Base-by-base conservation (phyloP, 2,888 invertebrate genomes). In the Phaedon cochleariae region DNA sequence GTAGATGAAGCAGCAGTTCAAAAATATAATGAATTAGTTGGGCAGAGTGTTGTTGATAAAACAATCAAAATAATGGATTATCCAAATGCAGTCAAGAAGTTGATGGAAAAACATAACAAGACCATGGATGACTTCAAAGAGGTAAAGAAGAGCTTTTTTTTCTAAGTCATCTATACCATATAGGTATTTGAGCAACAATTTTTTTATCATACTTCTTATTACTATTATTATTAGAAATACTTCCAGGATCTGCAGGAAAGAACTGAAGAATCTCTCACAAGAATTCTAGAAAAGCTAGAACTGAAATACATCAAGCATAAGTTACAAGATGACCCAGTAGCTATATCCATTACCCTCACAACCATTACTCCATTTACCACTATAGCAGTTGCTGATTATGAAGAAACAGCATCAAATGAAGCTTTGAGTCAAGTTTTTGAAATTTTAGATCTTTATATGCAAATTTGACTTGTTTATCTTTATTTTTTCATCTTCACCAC, bases 281-380 rank as follows among this genome's bases (percentile, higher is more conserved):
- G 73, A 26, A 73, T 81, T 31, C 51, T 77, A 9, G 57, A 73
- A 9, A 65, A 70, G 64, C 68, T 81, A 34, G 77, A 76, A 52
- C 49, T 80, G 29, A 57, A 69, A 22, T 73, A 73, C 67, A 59
- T 68, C 29, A 62, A 77, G 5, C 62, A 69, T n/a, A 20, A 52
- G 5, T 18, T 78, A 26, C 77, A 79, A 67, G 68, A 73, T 12
- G 41, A 65, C 18, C 77, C 77, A 0, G 51, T 60, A 4, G 70
- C 78, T 20, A 64, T 74, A 17, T 45, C 67, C 17, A 53, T 80
- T 45, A 55, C 60, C 15, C 59, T 80, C 53, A 77, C 74, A 60
- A 68, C 74, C 10, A 80, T 80, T 48, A 76, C 76, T 1, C 79
- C 80, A 5, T 79, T 80, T 66, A 66, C 69, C 1, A 59, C 67